These are phyloP conservation scores for Sinhomidia bicolor DNA, from an alignment of 2,888 invertebrate species.

Conservation along the genomic window DNA sequence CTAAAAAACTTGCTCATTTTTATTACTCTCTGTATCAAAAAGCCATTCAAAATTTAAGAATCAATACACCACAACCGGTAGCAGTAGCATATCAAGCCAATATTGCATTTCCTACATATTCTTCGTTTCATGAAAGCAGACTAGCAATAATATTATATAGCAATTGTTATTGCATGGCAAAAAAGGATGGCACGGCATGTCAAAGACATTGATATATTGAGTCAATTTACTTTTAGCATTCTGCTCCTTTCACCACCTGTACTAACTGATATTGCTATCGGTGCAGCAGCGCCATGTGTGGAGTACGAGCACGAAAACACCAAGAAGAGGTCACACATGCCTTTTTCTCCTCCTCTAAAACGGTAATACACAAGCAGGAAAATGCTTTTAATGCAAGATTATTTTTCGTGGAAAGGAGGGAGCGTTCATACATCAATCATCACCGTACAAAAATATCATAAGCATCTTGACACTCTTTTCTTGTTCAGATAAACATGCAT, in stretches of 20 bases:
- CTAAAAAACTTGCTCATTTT: too few species aligned
- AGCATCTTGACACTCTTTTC: not conserved
- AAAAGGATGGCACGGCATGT: slow-evolving; percentile 13
- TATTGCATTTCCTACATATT: too few species aligned
- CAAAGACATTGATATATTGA: slow-evolving; percentile 50
- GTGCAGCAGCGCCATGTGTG: not conserved
- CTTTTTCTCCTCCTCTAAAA: not conserved
- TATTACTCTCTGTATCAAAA: not conserved
- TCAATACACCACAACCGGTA: not conserved
- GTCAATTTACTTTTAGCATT: slow-evolving; percentile 38
- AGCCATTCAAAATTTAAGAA: not conserved
- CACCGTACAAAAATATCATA: not conserved
- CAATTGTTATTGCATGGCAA: too few species aligned
- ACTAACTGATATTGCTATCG: not conserved
- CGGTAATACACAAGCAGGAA: not conserved
- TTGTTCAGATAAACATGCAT: not conserved
- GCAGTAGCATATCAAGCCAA: too few species aligned
- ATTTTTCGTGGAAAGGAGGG: not conserved
- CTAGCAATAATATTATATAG: too few species aligned
- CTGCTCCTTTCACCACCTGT: slow-evolving; percentile 23
- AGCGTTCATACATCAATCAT: not conserved
- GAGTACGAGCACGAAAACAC: not conserved
- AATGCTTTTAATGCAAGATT: not conserved
- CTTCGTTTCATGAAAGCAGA: too few species aligned
- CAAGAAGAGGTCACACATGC: not conserved